Evolutionary conservation across 2,797 vertebrate species (phyloP).

Genomic region (Trichosurus vulpecula): DNA sequence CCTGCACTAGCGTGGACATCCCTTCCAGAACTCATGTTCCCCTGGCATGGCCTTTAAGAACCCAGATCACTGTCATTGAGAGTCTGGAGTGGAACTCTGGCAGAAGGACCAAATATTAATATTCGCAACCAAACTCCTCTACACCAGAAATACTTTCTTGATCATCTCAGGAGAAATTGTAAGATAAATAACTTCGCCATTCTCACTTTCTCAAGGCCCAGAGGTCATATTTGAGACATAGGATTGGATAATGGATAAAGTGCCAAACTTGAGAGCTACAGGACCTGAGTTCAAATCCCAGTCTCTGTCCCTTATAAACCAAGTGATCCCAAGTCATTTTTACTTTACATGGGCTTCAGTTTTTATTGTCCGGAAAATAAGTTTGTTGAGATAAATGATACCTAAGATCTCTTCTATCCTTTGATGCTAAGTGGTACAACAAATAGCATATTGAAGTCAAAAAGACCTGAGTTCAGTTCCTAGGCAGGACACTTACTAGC

Average conservation of each 20-base stretch:
- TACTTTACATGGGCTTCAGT: not conserved
- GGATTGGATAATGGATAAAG: not conserved
- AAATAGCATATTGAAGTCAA: not conserved
- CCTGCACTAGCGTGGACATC: too few species aligned
- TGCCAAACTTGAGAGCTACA: not conserved
- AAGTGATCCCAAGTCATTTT: not conserved
- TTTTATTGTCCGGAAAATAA: not conserved
- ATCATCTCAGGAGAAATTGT: not conserved
- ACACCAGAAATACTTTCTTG: not conserved
- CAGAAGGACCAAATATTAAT: too few species aligned
- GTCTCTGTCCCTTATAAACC: not conserved
- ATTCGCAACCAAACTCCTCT: not conserved
- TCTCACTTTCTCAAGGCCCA: not conserved
- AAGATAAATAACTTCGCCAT: not conserved
- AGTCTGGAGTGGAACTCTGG: not conserved
- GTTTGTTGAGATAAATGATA: not conserved
- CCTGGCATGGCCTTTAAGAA: too few species aligned
- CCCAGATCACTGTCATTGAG: too few species aligned
- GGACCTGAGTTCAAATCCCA: not conserved
- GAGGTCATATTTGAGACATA: not conserved
- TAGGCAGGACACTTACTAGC: not conserved
- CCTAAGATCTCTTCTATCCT: not conserved
- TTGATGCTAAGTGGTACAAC: not conserved
- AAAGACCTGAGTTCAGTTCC: not conserved
- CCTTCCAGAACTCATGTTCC: too few species aligned